These are phyloP conservation scores for Cryptocephalus moraei DNA, from an alignment of 2,888 invertebrate species.

Conservation along the genomic window DNA sequence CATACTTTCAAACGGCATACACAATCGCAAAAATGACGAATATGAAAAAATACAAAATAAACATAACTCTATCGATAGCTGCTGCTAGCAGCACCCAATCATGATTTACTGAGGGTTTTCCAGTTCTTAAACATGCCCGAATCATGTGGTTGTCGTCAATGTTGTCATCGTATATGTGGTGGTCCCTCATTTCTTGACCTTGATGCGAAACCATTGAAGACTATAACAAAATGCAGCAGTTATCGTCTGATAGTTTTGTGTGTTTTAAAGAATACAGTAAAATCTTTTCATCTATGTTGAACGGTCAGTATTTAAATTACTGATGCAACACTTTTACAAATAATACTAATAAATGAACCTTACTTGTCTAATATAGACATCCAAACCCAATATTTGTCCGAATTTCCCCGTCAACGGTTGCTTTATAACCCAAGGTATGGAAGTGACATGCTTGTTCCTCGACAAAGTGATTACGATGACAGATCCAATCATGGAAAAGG, in stretches of 20 bases:
- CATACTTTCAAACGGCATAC: constrained; percentile 34
- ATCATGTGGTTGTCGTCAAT: constrained; percentile 36
- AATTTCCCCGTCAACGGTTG: constrained; percentile 37
- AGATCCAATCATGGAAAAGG: constrained; percentile 44
- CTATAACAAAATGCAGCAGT: constrained; percentile 4
- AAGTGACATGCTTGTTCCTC: constrained; percentile 36
- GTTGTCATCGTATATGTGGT: constrained; percentile 36
- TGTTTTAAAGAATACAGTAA: too few species aligned
- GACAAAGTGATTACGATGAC: constrained; percentile 45
- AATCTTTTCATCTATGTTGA: background rate
- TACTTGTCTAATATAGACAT: constrained; percentile 37
- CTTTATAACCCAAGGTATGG: constrained; percentile 44
- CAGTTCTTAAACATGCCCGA: constrained; percentile 14
- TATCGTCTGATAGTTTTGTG: too few species aligned
- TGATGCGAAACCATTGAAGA: background rate
- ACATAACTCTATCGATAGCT: constrained; percentile 51
- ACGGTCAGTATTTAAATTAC: too few species aligned
- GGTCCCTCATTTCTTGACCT: constrained; percentile 38
- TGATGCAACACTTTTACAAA: too few species aligned
- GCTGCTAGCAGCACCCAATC: constrained; percentile 57
- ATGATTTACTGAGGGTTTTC: constrained; percentile 36
- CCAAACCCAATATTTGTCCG: constrained; percentile 37
- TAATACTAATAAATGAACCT: constrained; percentile 6
- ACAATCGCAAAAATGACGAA: constrained; percentile 44
- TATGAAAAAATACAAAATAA: constrained; percentile 45